phyloP scores from a whole-genome alignment of 2,888 invertebrate species.

The Deilephila elpenor region DNA sequence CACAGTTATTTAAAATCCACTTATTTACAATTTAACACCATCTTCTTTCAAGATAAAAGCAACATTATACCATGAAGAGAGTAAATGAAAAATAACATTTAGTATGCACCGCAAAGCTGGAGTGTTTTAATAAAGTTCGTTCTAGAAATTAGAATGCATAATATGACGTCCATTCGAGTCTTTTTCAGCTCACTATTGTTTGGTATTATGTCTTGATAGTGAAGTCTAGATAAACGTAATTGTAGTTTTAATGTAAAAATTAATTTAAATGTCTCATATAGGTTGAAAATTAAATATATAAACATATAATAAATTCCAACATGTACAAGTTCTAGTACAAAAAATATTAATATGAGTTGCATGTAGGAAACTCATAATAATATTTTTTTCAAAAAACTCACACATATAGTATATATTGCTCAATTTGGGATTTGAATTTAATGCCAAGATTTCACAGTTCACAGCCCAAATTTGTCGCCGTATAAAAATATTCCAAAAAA shows the following conservation, averaged over 20 bases:
- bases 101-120: neutral
- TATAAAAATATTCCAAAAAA: too few relatives aligned
- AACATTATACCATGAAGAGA: neutral
- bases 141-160: conserved; percentile 1
- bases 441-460: too few relatives aligned
- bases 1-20: neutral
- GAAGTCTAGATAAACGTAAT: neutral
- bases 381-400: too few relatives aligned
- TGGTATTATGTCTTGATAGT: neutral
- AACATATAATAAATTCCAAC: too few relatives aligned
- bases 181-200: neutral
- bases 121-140: neutral
- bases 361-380: too few relatives aligned
- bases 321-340: too few relatives aligned
- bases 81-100: neutral
- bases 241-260: neutral
- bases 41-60: neutral
- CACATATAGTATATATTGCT: too few relatives aligned
- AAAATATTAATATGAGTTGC: too few relatives aligned
- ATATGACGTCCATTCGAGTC: neutral
- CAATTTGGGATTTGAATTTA: too few relatives aligned
- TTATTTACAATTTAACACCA: neutral
- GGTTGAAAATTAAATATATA: too few relatives aligned
- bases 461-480: too few relatives aligned
- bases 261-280: too few relatives aligned